These are phyloP conservation scores for Danaus melanippus DNA, from an alignment of 1,140 invertebrate genomes.

Conservation along the genomic window DNA sequence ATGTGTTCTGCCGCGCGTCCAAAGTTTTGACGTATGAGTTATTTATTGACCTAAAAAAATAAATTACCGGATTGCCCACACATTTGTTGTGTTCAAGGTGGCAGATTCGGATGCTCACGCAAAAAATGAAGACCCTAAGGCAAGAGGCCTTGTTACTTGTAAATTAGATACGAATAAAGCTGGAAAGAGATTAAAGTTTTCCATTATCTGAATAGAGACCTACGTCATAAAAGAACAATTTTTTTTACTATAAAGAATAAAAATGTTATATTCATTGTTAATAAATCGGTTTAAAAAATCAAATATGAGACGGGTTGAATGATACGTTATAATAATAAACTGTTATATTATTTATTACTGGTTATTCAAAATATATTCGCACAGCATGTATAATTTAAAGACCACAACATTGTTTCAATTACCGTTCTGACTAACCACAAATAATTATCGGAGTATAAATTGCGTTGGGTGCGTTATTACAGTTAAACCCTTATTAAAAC, in stretches of 20 bases:
- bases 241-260: background rate
- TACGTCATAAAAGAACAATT: background rate
- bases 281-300: background rate
- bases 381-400: too few relatives aligned
- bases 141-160: constrained; percentile 42
- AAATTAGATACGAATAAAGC: constrained; percentile 16
- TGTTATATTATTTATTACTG: too few relatives aligned
- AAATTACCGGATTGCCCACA: constrained; percentile 67
- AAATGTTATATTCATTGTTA: background rate
- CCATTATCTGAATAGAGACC: too few relatives aligned
- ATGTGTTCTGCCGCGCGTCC: constrained; percentile 41
- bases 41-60: constrained; percentile 69
- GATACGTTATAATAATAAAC: too few relatives aligned
- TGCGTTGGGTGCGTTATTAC: too few relatives aligned
- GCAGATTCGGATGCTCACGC: constrained; percentile 62
- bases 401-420: too few relatives aligned
- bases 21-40: constrained; percentile 68
- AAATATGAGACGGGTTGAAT: background rate
- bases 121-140: constrained; percentile 55
- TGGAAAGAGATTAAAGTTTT: constrained; percentile 7
- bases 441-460: too few relatives aligned
- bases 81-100: constrained; percentile 63
- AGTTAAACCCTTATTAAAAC: background rate
- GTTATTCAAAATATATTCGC: too few relatives aligned
- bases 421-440: too few relatives aligned